phyloP scores from a whole-genome alignment of 2,113 vertebrate genomes.

The Antigone vipio region DNA sequence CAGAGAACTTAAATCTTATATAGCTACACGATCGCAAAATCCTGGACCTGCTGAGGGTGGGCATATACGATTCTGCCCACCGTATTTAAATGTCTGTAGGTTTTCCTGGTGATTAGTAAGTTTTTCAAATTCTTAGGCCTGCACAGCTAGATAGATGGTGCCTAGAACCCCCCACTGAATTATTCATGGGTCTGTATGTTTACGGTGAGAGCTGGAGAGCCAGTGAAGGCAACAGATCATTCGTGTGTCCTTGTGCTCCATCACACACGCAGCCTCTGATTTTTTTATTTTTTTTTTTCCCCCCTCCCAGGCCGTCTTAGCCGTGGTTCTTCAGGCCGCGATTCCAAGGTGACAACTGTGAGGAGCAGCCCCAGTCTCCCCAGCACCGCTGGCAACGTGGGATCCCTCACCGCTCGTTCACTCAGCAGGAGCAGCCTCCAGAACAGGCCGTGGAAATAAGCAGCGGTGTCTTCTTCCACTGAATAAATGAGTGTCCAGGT shows the following conservation, averaged over 20 bases:
- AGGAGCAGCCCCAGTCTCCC: conserved; percentile 68
- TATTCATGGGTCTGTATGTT: not conserved
- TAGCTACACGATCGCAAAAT: not conserved
- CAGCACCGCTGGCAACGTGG: not conserved
- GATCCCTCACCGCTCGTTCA: conserved; percentile 47
- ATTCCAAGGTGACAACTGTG: conserved; percentile 58
- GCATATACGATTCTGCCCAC: fast-evolving
- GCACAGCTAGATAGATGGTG: not conserved
- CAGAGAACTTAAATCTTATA: not conserved
- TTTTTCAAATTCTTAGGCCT: not conserved
- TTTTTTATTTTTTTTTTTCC: not conserved
- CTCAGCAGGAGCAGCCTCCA: conserved; percentile 68
- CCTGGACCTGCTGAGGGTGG: not conserved
- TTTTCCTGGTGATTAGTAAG: not conserved
- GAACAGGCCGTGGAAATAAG: conserved; percentile 87
- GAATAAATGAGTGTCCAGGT: conserved; percentile 43
- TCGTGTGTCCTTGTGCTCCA: not conserved
- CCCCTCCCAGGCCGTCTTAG: conserved; percentile 74
- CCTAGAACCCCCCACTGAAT: not conserved
- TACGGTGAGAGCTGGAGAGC: not conserved
- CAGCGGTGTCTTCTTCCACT: not conserved
- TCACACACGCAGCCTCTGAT: fast-evolving
- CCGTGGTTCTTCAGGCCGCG: conserved; percentile 72
- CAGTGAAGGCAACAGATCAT: not conserved
- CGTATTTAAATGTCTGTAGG: not conserved